Evolutionary conservation across 2,113 vertebrate genomes (phyloP).

Genomic region (Hemichromis elongatus): DNA sequence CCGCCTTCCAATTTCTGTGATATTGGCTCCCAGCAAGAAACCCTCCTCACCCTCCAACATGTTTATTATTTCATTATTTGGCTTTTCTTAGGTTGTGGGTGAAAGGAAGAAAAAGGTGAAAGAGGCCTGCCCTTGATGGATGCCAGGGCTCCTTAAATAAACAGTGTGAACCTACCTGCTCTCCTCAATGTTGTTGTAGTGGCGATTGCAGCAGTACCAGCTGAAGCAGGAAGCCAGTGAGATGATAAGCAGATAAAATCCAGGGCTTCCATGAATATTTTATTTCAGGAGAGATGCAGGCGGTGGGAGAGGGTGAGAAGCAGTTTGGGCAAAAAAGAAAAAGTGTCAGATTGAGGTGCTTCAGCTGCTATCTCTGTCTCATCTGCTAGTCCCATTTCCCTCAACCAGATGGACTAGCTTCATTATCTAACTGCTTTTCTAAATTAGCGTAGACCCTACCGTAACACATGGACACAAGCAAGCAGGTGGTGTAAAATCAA

Average conservation of each 20-base stretch:
- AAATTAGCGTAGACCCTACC: not conserved
- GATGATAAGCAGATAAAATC: conserved; percentile 49
- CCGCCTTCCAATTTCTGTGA: not conserved
- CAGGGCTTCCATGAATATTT: conserved; percentile 57
- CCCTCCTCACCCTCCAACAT: not conserved
- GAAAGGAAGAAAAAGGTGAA: not conserved
- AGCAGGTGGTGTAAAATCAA: not conserved
- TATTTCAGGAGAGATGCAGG: conserved; percentile 30
- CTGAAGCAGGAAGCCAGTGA: not conserved
- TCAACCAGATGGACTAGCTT: conserved; percentile 12
- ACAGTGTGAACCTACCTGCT: not conserved
- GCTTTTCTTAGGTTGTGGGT: not conserved
- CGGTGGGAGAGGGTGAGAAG: not conserved
- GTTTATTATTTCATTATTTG: not conserved
- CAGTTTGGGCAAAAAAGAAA: not conserved
- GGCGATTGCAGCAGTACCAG: not conserved
- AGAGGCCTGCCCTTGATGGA: not conserved
- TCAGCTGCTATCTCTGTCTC: not conserved
- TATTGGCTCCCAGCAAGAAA: not conserved
- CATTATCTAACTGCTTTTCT: conserved; percentile 24
- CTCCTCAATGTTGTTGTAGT: not conserved
- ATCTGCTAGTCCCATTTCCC: not conserved
- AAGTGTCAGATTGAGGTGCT: not conserved
- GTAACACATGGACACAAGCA: not conserved
- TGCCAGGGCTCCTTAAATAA: not conserved